Evolutionary conservation across 2,797 vertebrate genomes (phyloP), one percentile per base, ranked within the genome.

Genomic region (Xenopus petersii): DNA sequence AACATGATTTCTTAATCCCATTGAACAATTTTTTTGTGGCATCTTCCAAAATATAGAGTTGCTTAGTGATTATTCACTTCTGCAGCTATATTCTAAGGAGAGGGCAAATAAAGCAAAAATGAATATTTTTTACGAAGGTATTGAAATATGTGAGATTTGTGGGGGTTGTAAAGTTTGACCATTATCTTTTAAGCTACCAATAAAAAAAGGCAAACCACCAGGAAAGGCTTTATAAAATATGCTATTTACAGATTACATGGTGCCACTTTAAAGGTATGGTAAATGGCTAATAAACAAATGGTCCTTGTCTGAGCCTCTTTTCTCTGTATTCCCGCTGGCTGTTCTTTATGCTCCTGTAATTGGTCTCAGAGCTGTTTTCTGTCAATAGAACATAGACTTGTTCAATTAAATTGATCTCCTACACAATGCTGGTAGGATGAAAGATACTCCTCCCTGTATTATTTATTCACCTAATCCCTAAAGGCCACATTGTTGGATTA

Each of bases 261-360:
- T 66, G 51, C 51, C 66, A 80, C 91, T 89, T 51, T 64, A 66
- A 24, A 76, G 88, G 84, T 13, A 90, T 82, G 68, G 79, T 26
- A 73, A 12, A 63, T 51, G n/a, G 42, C 46, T 46, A 54, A 70
- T 74, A 74, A 56, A 70, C 65, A 46, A 77, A 67, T 59, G 49
- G 12, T 71, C 67, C 13, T 6, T 58, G 15, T 16, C 30, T 56
- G 49, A 65, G 61, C 65, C 64, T 64, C 36, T 24, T 33, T 21
- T 60, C 17, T 33, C 48, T 36, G 46, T 30, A 70, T 54, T 42
- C 61, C 73, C 64, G 55, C 33, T 12, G 60, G 36, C 26, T 36
- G 15, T 67, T 73, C 47, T 62, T 48, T 36, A 36, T 47, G 75
- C 24, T 59, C 17, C 64, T 69, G 56, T 80, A 72, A 78, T 78